A percentile compares a stretch with the other conserved stretches of the same genome.
phyloP scores from a whole-genome alignment of 2,888 invertebrate species.

The Platycheirus rosarum region DNA sequence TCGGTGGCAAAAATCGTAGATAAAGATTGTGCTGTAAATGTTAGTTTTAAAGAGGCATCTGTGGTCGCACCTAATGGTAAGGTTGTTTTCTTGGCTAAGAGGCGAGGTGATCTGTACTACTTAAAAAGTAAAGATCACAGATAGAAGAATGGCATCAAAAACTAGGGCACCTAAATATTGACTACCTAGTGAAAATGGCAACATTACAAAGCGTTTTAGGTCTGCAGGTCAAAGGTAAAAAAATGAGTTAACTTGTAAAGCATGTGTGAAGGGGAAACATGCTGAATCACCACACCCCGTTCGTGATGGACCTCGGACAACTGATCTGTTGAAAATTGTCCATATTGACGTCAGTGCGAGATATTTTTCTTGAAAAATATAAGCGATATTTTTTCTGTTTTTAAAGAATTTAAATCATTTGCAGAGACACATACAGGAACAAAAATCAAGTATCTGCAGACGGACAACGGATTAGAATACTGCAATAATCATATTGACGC shows the following conservation, averaged over 20 bases:
- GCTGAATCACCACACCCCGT: not conserved
- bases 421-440: conserved; percentile 19
- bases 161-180: not conserved
- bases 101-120: conserved; percentile 1
- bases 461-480: conserved; percentile 32
- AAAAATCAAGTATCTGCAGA: conserved; percentile 36
- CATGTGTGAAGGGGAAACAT: not conserved
- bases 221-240: too few species aligned
- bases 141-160: conserved; percentile 5
- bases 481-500: conserved; percentile 36
- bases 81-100: too few species aligned
- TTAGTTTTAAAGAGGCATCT: conserved; percentile 12
- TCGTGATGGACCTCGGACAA: conserved; percentile 5
- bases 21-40: conserved; percentile 20
- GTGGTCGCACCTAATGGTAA: not conserved
- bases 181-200: not conserved
- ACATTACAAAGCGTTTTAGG: too few species aligned
- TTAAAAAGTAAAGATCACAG: not conserved
- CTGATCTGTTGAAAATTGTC: conserved; percentile 1
- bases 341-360: conserved; percentile 3
- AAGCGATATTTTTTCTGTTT: too few species aligned
- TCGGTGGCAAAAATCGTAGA: conserved; percentile 26
- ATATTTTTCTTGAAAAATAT: not conserved
- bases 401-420: too few species aligned
- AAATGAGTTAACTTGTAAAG: not conserved